Evolutionary conservation across 2,888 invertebrate genomes (phyloP).

Genomic region (Leptinotarsa rubiginosa): DNA sequence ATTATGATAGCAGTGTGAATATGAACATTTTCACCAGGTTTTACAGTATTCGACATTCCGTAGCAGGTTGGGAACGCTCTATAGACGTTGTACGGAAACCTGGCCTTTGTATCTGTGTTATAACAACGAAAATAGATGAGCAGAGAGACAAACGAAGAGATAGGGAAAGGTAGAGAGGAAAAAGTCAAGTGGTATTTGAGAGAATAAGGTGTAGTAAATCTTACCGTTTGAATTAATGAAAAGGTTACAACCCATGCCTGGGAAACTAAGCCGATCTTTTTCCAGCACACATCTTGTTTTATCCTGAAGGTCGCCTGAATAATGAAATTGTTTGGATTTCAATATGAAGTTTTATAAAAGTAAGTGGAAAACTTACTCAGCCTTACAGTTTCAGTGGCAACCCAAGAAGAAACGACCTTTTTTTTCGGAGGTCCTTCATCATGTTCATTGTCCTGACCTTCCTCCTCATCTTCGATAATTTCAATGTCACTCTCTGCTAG

Average conservation of each 20-base stretch:
- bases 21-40: slow-evolving; percentile 37
- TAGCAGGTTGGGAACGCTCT: slow-evolving; percentile 18
- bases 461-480: neutral
- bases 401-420: neutral
- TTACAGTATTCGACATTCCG: slow-evolving; percentile 22
- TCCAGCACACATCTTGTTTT: slow-evolving; percentile 36
- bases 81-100: slow-evolving; percentile 29
- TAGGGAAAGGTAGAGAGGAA: neutral
- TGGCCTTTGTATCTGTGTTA: neutral
- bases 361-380: neutral
- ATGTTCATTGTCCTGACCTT: neutral
- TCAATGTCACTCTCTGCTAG: neutral
- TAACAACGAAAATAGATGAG: neutral
- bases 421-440: neutral
- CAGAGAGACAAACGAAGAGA: neutral
- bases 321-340: neutral
- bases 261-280: slow-evolving; percentile 35
- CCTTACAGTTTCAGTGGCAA: neutral
- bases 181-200: too few relatives aligned
- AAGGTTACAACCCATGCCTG: slow-evolving; percentile 30
- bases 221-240: neutral
- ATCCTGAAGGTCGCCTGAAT: slow-evolving; percentile 22
- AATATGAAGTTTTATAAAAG: neutral
- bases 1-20: slow-evolving; percentile 45
- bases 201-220: neutral